Evolutionary conservation across 1,140 invertebrate genomes (phyloP), one percentile per base, ranked within the genome.

Genomic region (Zophobas atratus): DNA sequence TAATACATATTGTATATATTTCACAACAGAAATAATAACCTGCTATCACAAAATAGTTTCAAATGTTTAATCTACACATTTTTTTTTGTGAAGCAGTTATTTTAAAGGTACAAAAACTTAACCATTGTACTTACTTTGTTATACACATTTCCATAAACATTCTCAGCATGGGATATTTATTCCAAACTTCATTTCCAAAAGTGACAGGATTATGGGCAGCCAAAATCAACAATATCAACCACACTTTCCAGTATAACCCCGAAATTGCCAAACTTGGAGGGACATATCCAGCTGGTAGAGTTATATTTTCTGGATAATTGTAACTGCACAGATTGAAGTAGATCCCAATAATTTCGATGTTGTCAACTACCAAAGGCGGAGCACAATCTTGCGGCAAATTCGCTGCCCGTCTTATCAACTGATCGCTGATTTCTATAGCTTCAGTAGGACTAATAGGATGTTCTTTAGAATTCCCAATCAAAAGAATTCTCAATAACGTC

Each of bases 101-200:
- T 51, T 46, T 46, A 46, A 8, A 4, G 43, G 20, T 53, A 35
- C 20, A 35, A 20, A 56, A 8, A 20, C 2, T 38, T 38, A 35
- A n/a, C 1, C 41, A 35, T 57, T 57, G 38, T 43, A 81, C 88
- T 88, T 88, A 94, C 92, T 96, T 97, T 3, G 97, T 99, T 82
- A 99, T 99, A 82, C 96, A 97, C 94, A 98, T 98, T 89, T 99
- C 97, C 90, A 99, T 98, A 51, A 99, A 89, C 77, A 93, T 93
- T 81, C 95, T 91, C 63, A 99, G 89, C 57, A 95, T 98, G n/a
- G 97, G 96, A 88, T 98, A 99, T 78, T 93, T 93, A 82, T 94
- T 92, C 93, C 97, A 98, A 35, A 93, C 96, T 57, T 93, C 88
- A 77, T 91, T 91, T 1, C 97, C 98, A 88, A 98, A 96, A 8